phyloP scores from a whole-genome alignment of 2,113 vertebrate species.

The Dicentrarchus labrax region DNA sequence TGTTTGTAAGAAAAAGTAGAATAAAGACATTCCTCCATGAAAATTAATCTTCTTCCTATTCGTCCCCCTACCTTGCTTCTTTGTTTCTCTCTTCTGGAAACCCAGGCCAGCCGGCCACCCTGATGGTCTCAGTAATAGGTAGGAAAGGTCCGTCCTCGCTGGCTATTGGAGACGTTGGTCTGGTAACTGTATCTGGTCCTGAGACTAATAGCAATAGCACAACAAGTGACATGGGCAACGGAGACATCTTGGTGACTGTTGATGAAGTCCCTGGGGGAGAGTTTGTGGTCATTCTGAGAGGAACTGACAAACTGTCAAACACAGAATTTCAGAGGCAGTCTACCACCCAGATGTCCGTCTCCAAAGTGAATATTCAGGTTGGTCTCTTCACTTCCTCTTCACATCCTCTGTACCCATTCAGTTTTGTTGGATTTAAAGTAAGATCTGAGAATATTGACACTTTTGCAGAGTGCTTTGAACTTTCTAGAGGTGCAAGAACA shows the following conservation, averaged over 20 bases:
- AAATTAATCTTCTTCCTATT: too few relatives aligned
- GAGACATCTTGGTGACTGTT: conserved; percentile 76
- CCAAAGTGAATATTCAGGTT: conserved; percentile 80
- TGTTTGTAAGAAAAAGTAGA: too few relatives aligned
- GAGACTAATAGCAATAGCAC: conserved; percentile 41
- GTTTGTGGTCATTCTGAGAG: conserved; percentile 79
- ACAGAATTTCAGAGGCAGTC: conserved; percentile 82
- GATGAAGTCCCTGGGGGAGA: conserved; percentile 71
- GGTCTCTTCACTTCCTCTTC: background rate
- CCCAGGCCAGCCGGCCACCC: conserved; percentile 66
- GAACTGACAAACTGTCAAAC: conserved; percentile 73
- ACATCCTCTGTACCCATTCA: background rate
- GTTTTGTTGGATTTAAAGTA: background rate
- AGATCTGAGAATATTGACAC: background rate
- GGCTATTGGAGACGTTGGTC: conserved; percentile 59
- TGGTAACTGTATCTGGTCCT: conserved; percentile 66
- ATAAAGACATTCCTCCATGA: too few relatives aligned
- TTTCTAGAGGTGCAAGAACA: background rate
- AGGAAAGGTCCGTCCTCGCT: conserved; percentile 74
- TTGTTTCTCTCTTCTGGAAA: conserved; percentile 1
- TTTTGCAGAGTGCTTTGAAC: background rate
- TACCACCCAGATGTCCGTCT: conserved; percentile 82
- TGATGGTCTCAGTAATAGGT: conserved; percentile 81
- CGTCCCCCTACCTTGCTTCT: background rate
- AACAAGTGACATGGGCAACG: conserved; percentile 70